phyloP scores from a whole-genome alignment of 2,113 vertebrate species.

The Dicentrarchus labrax region DNA sequence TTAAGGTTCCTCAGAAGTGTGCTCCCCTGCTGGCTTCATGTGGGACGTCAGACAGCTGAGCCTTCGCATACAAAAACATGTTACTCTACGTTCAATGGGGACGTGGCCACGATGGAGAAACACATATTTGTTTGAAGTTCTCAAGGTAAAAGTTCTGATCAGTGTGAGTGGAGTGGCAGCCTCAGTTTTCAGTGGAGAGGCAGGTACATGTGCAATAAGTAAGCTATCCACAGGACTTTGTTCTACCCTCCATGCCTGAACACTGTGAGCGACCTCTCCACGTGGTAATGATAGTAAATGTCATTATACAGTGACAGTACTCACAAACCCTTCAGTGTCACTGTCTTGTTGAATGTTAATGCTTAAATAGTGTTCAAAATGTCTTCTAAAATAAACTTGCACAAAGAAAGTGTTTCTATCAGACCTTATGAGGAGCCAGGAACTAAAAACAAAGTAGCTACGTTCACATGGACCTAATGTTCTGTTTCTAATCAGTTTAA shows the following conservation, averaged over 20 bases:
- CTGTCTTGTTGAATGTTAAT: too few species aligned
- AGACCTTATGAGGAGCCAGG: too few species aligned
- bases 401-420: too few species aligned
- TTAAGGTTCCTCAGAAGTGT: constrained; percentile 53
- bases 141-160: constrained; percentile 2
- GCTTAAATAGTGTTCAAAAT: too few species aligned
- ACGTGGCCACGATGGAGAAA: constrained; percentile 12
- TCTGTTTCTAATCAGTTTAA: too few species aligned
- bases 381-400: too few species aligned
- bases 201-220: constrained; percentile 60
- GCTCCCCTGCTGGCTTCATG: constrained; percentile 55
- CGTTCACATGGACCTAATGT: too few species aligned
- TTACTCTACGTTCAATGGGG: not conserved
- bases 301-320: not conserved
- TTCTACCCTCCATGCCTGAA: not conserved
- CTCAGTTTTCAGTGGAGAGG: not conserved
- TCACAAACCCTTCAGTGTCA: not conserved
- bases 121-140: not conserved
- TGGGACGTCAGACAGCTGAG: constrained; percentile 37
- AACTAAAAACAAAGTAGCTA: too few species aligned
- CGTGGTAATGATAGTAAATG: not conserved
- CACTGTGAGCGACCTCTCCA: not conserved
- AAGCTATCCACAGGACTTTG: constrained; percentile 77
- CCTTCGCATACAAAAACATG: constrained; percentile 28
- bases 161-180: not conserved